Conservation (phyloP, 2,888 invertebrate genomes). For the Fragum sueziense region DNA sequence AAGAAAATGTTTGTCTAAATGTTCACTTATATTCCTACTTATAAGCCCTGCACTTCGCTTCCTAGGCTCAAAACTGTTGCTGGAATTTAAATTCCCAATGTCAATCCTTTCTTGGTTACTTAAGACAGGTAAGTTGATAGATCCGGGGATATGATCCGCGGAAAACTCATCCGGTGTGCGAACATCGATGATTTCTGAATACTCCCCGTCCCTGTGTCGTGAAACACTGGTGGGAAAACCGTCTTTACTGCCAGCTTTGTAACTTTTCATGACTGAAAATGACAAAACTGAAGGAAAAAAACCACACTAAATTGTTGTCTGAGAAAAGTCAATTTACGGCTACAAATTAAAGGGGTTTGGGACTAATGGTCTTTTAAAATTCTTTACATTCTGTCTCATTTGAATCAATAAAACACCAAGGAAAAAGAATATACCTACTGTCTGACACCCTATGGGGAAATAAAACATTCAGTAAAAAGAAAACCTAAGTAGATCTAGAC, state of each 20-base stretch:
- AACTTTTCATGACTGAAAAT: slow-evolving; percentile 11
- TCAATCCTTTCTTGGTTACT: slow-evolving; percentile 52
- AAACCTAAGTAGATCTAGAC: no score
- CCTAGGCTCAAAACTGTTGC: slow-evolving; percentile 61
- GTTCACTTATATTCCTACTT: slow-evolving; percentile 60
- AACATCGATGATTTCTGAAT: slow-evolving; percentile 67
- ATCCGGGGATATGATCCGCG: slow-evolving; percentile 69
- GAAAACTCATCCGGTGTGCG: slow-evolving; percentile 66
- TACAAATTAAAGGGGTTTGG: no score
- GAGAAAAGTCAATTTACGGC: no score
- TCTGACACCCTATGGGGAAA: no score
- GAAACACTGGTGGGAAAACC: slow-evolving; percentile 27
- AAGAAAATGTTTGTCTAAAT: slow-evolving; percentile 61
- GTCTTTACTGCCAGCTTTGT: slow-evolving; percentile 16
- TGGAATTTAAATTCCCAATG: slow-evolving; percentile 64
- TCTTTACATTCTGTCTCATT: no score
- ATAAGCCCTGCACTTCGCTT: slow-evolving; percentile 65
- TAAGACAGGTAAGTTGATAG: slow-evolving; percentile 69
- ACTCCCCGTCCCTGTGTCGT: slow-evolving; percentile 37
- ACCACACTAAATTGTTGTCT: no score
- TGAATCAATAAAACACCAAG: no score
- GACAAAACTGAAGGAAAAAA: no score
- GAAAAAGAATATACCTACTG: no score
- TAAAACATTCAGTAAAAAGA: no score
- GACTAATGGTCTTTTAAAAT: no score